phyloP scores from a whole-genome alignment of 2,888 invertebrate species.

The Andrena minutula region DNA sequence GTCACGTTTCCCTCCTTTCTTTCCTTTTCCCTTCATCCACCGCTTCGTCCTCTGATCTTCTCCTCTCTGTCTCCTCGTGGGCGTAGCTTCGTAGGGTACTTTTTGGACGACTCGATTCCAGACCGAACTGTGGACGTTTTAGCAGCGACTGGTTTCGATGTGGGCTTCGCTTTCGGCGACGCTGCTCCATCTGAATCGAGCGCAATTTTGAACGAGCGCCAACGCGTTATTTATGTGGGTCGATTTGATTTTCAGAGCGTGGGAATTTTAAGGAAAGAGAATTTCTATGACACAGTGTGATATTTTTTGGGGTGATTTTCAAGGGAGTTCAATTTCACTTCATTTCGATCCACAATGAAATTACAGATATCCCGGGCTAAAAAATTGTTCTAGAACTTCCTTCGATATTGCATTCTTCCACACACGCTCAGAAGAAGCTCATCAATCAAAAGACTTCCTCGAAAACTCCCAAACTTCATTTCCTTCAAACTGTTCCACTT shows the following conservation, averaged over 20 bases:
- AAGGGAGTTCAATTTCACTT: too few relatives aligned
- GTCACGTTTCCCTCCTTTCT: conserved; percentile 26
- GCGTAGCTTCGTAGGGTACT: background rate
- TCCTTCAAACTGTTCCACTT: too few relatives aligned
- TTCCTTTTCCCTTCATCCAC: background rate
- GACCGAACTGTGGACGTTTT: background rate
- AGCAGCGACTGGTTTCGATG: conserved; percentile 21
- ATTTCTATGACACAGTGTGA: background rate
- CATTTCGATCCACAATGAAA: too few relatives aligned
- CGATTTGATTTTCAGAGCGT: background rate
- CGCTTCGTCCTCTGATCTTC: background rate
- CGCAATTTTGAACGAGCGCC: conserved; percentile 4
- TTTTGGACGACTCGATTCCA: background rate
- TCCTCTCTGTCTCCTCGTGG: background rate
- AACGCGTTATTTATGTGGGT: background rate
- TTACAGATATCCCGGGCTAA: too few relatives aligned
- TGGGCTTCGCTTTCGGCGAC: background rate
- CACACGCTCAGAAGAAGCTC: too few relatives aligned
- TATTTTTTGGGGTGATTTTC: background rate
- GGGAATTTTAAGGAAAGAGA: background rate
- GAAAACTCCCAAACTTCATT: too few relatives aligned
- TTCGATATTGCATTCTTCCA: too few relatives aligned
- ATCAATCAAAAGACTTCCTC: too few relatives aligned
- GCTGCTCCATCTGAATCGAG: background rate
- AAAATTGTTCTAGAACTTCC: too few relatives aligned